phyloP scores from a whole-genome alignment of 92 coral and sea anemone genomes.

The Chrysogorgia sp. region DNA sequence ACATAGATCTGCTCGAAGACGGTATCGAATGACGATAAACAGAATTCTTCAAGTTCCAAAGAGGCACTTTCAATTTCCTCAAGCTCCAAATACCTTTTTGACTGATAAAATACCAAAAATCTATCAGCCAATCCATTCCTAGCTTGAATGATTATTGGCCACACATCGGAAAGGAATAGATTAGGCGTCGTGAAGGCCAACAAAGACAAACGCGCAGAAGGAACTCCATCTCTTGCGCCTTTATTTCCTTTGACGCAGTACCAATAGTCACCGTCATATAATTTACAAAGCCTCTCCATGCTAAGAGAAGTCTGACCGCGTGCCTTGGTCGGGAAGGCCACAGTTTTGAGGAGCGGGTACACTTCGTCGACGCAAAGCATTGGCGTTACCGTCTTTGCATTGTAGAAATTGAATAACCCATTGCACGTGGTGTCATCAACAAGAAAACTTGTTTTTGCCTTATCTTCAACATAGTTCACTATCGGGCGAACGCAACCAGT shows the following conservation, averaged over 20 bases:
- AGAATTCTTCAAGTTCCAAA: not conserved
- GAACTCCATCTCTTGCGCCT: not conserved
- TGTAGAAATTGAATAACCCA: no score
- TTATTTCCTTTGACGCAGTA: conserved; percentile 26
- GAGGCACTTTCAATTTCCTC: conserved; percentile 3
- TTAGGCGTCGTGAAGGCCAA: not conserved
- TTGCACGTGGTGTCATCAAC: no score
- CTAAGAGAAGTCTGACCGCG: not conserved
- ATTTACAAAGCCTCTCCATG: no score
- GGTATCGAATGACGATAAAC: not conserved
- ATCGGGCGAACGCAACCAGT: not conserved
- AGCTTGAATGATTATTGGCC: no score
- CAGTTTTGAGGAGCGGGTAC: no score
- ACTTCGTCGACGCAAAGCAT: not conserved
- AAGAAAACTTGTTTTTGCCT: no score
- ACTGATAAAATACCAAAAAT: not conserved
- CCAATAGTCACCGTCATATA: conserved; percentile 30
- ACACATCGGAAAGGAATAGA: not conserved
- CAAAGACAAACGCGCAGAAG: no score
- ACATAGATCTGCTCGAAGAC: not conserved
- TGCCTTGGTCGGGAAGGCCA: not conserved
- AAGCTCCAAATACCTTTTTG: not conserved
- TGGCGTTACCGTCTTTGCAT: not conserved
- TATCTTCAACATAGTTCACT: no score
- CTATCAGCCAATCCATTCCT: no score